Evolutionary conservation across 2,797 vertebrate species (phyloP).

Genomic region (Esox lucius): DNA sequence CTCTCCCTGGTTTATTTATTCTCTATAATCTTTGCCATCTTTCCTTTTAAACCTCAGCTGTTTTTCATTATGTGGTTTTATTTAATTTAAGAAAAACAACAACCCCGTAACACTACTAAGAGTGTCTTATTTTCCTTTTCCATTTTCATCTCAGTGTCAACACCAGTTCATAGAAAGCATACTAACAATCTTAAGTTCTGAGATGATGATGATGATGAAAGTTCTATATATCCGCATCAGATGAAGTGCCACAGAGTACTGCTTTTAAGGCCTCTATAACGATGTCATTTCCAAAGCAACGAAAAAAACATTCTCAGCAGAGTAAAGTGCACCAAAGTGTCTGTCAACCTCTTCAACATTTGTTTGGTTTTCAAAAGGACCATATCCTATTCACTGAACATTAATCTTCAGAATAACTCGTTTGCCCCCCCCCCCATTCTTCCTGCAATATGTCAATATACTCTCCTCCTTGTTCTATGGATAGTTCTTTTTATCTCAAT

Average conservation of each 20-base stretch:
- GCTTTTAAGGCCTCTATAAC: not conserved
- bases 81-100: not conserved
- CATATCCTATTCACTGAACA: not conserved
- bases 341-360: not conserved
- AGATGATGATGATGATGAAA: not conserved
- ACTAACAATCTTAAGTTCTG: not conserved
- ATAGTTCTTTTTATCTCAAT: not conserved
- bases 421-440: not conserved
- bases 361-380: not conserved
- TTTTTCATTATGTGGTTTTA: not conserved
- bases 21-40: not conserved
- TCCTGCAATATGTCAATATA: not conserved
- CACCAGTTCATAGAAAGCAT: not conserved
- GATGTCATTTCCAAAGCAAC: not conserved
- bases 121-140: not conserved
- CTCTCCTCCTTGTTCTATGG: too few species aligned
- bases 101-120: not conserved
- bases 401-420: not conserved
- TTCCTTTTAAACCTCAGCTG: not conserved
- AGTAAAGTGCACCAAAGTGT: not conserved
- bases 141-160: not conserved
- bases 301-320: not conserved
- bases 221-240: not conserved
- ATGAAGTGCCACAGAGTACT: not conserved
- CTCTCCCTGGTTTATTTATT: conserved; percentile 1